Evolutionary conservation across 2,113 vertebrate genomes (phyloP).

Genomic region (Notechis scutatus): DNA sequence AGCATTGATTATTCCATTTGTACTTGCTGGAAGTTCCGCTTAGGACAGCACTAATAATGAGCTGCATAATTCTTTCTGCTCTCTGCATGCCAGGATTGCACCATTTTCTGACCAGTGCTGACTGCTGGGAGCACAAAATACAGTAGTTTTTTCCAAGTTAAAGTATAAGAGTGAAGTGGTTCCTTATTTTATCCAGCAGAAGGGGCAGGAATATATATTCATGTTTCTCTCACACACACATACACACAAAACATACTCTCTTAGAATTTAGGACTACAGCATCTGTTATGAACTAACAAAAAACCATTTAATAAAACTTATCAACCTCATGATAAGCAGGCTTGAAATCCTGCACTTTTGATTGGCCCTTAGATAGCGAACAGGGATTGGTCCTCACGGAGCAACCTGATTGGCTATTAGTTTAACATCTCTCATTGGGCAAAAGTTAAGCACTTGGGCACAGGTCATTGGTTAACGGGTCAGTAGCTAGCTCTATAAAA

Average conservation of each 20-base stretch:
- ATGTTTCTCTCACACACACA: neutral
- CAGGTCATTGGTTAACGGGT: too few species aligned
- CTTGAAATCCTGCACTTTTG: too few species aligned
- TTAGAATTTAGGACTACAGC: neutral
- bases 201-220: neutral
- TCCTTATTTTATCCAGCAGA: conserved; percentile 1
- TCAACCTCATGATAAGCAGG: too few species aligned
- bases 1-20: neutral
- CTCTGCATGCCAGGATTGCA: neutral
- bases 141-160: neutral
- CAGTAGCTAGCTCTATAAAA: too few species aligned
- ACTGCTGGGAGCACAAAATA: neutral
- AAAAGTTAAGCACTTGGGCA: too few species aligned
- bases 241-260: neutral
- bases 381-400: too few species aligned
- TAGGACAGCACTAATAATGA: neutral
- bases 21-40: neutral
- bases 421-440: too few species aligned
- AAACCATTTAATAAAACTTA: too few species aligned
- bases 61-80: neutral
- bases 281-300: too few species aligned
- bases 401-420: too few species aligned
- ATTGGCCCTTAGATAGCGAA: too few species aligned
- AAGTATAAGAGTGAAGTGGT: neutral
- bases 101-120: neutral